Evolutionary conservation across 1,140 invertebrate genomes (phyloP).

Genomic region (Lepidotrigona ventralis): DNA sequence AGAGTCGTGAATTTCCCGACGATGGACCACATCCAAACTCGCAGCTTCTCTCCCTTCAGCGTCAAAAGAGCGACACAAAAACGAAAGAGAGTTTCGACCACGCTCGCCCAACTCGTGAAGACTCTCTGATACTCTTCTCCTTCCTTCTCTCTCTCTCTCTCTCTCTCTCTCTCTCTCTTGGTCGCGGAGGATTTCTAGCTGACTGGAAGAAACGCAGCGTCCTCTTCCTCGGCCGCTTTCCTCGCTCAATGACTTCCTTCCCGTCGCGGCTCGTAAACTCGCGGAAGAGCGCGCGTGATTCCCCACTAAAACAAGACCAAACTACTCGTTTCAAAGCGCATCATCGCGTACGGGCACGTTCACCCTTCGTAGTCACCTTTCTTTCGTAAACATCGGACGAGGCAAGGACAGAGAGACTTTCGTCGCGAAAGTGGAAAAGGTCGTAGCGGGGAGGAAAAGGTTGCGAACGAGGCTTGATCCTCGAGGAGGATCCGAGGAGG

Average conservation of each 20-base stretch:
- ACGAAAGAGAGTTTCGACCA: slow-evolving; percentile 37
- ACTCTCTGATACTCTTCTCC: slow-evolving; percentile 48
- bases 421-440: background rate
- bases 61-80: slow-evolving; percentile 18
- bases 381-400: background rate
- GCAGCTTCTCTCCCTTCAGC: background rate
- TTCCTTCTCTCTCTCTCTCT: slow-evolving; percentile 31
- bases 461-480: background rate
- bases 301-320: slow-evolving; percentile 74
- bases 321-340: slow-evolving; percentile 69
- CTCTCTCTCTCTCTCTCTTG: background rate
- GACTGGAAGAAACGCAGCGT: slow-evolving; percentile 34
- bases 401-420: no score
- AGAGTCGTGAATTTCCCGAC: slow-evolving; percentile 55
- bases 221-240: slow-evolving; percentile 4
- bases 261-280: slow-evolving; percentile 74
- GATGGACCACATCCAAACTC: slow-evolving; percentile 31
- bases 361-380: background rate
- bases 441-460: background rate
- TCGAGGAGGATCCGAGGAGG: background rate
- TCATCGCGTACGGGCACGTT: background rate
- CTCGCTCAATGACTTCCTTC: slow-evolving; percentile 28
- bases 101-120: slow-evolving; percentile 27
- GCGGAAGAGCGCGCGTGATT: slow-evolving; percentile 76
- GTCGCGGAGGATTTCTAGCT: background rate